phyloP scores from a whole-genome alignment of 2,888 invertebrate genomes.

The Alviniconcha strummeri region DNA sequence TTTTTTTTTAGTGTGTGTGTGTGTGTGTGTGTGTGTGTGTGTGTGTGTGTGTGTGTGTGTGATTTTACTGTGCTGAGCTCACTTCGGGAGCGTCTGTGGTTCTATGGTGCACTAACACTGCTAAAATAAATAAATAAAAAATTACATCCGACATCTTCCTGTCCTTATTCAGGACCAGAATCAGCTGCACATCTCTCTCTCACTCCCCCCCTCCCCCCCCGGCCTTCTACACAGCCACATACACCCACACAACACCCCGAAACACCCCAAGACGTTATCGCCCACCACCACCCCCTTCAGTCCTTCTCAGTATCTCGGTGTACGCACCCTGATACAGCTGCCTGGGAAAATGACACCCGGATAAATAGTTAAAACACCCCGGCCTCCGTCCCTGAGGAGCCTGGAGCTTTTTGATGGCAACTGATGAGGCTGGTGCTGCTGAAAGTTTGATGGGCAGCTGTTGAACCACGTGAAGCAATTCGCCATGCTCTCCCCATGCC shows the following conservation, averaged over 20 bases:
- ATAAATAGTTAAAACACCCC: conserved; percentile 3
- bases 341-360: conserved; percentile 4
- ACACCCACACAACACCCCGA: background rate
- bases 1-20: too few species aligned
- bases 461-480: too few species aligned
- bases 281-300: background rate
- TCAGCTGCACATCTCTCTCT: too few species aligned
- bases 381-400: background rate
- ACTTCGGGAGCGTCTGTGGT: too few species aligned
- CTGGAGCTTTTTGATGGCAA: background rate
- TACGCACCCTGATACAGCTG: background rate
- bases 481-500: background rate
- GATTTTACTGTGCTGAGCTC: too few species aligned
- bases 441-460: background rate
- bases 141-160: too few species aligned
- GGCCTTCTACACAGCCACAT: background rate
- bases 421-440: background rate
- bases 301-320: background rate
- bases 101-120: too few species aligned
- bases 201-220: background rate
- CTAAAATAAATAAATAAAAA: too few species aligned
- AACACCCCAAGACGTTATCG: too few species aligned
- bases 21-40: too few species aligned
- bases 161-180: too few species aligned
- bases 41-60: too few species aligned